Evolutionary conservation across 2,797 vertebrate genomes (phyloP).

Genomic region (Cyprinella venusta): DNA sequence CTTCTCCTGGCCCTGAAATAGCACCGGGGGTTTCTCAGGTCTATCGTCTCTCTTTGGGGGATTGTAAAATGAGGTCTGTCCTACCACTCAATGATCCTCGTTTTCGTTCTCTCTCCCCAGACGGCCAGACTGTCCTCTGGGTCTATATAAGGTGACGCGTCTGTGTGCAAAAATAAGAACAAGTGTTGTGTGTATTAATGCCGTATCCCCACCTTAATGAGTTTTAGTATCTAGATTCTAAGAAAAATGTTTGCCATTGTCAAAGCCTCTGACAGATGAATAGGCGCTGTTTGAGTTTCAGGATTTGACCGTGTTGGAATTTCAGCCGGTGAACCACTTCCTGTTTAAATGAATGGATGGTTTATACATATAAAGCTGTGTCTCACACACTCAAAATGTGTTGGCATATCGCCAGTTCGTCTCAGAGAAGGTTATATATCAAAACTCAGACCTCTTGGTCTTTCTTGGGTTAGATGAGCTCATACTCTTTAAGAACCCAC

Average conservation of each 20-base stretch:
- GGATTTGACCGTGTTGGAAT: slow-evolving; percentile 47
- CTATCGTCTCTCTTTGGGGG: slow-evolving; percentile 66
- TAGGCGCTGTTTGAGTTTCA: slow-evolving; percentile 42
- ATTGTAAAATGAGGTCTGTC: slow-evolving; percentile 71
- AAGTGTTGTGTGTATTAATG: slow-evolving; percentile 16
- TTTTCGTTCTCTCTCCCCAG: slow-evolving; percentile 40
- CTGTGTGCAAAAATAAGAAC: slow-evolving; percentile 36
- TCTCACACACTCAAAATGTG: neutral
- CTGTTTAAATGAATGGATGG: slow-evolving; percentile 14
- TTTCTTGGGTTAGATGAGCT: slow-evolving; percentile 15
- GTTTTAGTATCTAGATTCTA: neutral
- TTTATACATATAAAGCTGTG: neutral
- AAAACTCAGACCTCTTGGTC: slow-evolving; percentile 24
- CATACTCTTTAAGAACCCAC: neutral
- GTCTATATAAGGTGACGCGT: slow-evolving; percentile 37
- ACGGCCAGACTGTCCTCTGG: slow-evolving; percentile 43
- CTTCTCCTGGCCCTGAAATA: slow-evolving; percentile 78
- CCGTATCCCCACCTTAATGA: slow-evolving; percentile 16
- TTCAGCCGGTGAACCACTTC: slow-evolving; percentile 39
- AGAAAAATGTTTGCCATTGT: slow-evolving; percentile 28
- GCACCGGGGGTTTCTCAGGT: slow-evolving; percentile 66
- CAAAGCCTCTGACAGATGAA: slow-evolving; percentile 31
- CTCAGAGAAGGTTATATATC: slow-evolving; percentile 22
- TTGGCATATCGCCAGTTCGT: slow-evolving; percentile 5
- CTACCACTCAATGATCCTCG: slow-evolving; percentile 42